Conservation (phyloP, 2,797 vertebrate genomes). For the Erpetoichthys calabaricus region DNA sequence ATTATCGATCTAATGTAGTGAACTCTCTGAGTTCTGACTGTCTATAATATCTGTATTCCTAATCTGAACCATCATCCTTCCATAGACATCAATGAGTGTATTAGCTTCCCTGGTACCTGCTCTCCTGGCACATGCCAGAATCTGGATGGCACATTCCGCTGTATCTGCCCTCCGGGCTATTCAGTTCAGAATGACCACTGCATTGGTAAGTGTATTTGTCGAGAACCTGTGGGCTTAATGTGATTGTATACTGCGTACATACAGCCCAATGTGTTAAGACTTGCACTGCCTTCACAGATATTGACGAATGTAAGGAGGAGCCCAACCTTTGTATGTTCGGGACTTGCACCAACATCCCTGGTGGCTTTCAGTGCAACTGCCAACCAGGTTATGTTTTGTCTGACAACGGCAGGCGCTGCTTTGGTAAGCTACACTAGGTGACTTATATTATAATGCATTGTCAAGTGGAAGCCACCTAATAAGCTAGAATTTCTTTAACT, state of each 20-base stretch:
- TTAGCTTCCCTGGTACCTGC: slow-evolving; percentile 66
- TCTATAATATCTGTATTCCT: neutral
- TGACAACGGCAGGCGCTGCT: slow-evolving; percentile 73
- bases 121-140: slow-evolving; percentile 90
- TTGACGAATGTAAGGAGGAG: slow-evolving; percentile 76
- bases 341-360: slow-evolving; percentile 74
- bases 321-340: slow-evolving; percentile 79
- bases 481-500: too few species aligned
- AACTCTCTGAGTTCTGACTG: neutral
- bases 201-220: slow-evolving; percentile 48
- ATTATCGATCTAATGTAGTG: neutral
- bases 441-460: too few species aligned
- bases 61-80: neutral
- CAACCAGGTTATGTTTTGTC: slow-evolving; percentile 74
- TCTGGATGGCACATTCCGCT: slow-evolving; percentile 81
- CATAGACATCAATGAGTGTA: slow-evolving; percentile 76
- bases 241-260: too few species aligned
- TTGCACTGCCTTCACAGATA: slow-evolving; percentile 46
- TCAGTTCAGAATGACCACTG: slow-evolving; percentile 82
- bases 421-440: slow-evolving; percentile 52
- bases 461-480: too few species aligned
- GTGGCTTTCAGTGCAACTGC: slow-evolving; percentile 83
- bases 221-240: too few species aligned
- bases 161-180: slow-evolving; percentile 79
- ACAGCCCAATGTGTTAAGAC: too few species aligned